Conservation (phyloP, 2,888 invertebrate genomes). For the Escarpia spicata region DNA sequence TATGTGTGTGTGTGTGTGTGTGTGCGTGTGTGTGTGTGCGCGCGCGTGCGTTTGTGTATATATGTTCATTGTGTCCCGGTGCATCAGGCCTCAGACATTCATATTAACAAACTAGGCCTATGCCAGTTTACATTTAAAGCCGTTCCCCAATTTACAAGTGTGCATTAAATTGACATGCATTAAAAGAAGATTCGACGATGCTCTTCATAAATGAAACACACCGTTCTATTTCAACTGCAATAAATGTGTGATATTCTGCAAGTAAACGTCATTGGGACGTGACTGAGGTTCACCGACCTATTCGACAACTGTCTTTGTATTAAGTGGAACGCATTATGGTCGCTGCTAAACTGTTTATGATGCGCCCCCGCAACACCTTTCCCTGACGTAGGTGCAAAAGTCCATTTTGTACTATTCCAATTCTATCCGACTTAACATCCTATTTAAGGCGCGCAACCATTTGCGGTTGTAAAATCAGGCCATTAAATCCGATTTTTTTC, state of each 20-base stretch:
- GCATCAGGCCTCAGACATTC: not conserved
- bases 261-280: not conserved
- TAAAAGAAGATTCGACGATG: not conserved
- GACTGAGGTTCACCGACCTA: not conserved
- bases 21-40: not conserved
- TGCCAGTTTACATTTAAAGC: not conserved
- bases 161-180: not conserved
- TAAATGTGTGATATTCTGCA: not conserved
- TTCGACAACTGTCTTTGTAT: not conserved
- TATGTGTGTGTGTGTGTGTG: not conserved
- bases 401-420: conserved; percentile 5
- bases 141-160: not conserved
- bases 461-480: conserved; percentile 5
- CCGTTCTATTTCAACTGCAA: not conserved
- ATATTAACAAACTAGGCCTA: not conserved
- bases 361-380: not conserved
- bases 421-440: not conserved
- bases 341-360: conserved; percentile 5
- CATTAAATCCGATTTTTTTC: not conserved
- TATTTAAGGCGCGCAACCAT: not conserved
- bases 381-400: not conserved
- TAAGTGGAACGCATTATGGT: not conserved
- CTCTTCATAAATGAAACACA: not conserved
- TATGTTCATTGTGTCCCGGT: not conserved
- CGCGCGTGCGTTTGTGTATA: not conserved